Percentiles rank a stretch among this genome's conserved stretches.
Conservation (phyloP, 2,113 vertebrate species). For the Paracanthobrama guichenoti region DNA sequence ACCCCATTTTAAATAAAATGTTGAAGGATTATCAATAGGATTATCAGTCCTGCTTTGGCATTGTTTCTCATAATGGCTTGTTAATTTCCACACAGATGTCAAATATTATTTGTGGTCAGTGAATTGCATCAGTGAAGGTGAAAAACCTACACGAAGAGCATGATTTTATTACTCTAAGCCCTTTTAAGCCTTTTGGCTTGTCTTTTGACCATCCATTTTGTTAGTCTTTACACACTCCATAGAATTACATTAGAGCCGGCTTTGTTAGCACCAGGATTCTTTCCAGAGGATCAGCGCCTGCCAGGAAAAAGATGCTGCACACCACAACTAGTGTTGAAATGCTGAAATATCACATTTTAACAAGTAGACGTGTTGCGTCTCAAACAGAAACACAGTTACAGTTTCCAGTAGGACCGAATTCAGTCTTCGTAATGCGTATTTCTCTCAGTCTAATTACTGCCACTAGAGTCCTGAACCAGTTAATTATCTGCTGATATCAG, state of each 20-base stretch:
- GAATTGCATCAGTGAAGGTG: not conserved
- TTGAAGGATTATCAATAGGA: not conserved
- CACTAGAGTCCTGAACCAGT: slow-evolving; percentile 20
- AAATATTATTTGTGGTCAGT: not conserved
- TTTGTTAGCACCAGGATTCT: slow-evolving; percentile 19
- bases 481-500: slow-evolving; percentile 30
- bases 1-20: not conserved
- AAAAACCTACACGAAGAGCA: not conserved
- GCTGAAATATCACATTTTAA: not conserved
- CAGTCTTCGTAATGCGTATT: slow-evolving; percentile 29
- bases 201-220: slow-evolving; percentile 11
- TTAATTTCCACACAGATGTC: not conserved
- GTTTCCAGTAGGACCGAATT: slow-evolving; percentile 7
- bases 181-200: not conserved
- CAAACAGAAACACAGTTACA: not conserved
- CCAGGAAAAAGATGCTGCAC: not conserved
- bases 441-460: slow-evolving; percentile 38
- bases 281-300: not conserved
- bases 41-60: not conserved
- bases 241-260: slow-evolving; percentile 1
- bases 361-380: not conserved
- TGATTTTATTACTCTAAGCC: slow-evolving; percentile 1
- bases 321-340: not conserved
- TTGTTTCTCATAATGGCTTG: not conserved
- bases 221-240: slow-evolving; percentile 5